Percentiles rank a stretch among this genome's conserved stretches.
Evolutionary conservation across 2,113 vertebrate species (phyloP).

Genomic region (Anoura caudifer): DNA sequence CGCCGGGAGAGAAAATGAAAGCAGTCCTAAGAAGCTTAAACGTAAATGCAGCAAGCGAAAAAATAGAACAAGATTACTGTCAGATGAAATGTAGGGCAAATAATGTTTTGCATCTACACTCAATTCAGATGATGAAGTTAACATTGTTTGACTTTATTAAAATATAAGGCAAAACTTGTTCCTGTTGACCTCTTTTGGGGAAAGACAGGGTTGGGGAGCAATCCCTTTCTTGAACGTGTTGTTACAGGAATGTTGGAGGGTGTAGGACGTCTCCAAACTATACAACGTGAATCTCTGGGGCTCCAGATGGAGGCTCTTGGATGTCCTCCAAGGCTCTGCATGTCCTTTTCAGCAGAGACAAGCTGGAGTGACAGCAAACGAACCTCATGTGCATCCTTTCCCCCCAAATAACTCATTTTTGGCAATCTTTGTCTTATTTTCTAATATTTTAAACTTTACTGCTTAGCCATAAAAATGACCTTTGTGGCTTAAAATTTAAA

Average conservation of each 20-base stretch:
- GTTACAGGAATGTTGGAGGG: neutral
- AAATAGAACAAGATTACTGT: neutral
- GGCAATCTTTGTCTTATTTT: neutral
- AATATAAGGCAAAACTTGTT: neutral
- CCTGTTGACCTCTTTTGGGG: neutral
- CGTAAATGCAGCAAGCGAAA: neutral
- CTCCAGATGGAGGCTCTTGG: neutral
- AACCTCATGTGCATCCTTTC: neutral
- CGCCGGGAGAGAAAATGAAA: neutral
- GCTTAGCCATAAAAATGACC: neutral
- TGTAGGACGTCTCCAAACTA: neutral
- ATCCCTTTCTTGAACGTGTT: neutral
- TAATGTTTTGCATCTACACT: neutral
- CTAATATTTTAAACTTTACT: neutral
- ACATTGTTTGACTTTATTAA: neutral
- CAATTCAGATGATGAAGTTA: neutral
- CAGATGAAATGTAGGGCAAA: neutral
- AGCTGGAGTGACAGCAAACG: neutral
- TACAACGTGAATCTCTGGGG: neutral
- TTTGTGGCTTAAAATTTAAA: neutral
- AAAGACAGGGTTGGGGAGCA: neutral
- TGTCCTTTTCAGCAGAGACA: neutral
- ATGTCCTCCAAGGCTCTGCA: neutral
- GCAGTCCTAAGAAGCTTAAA: neutral
- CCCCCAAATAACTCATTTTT: neutral